These are phyloP conservation scores for Idaea biselata DNA, from an alignment of 2,888 invertebrate species.

Conservation along the genomic window DNA sequence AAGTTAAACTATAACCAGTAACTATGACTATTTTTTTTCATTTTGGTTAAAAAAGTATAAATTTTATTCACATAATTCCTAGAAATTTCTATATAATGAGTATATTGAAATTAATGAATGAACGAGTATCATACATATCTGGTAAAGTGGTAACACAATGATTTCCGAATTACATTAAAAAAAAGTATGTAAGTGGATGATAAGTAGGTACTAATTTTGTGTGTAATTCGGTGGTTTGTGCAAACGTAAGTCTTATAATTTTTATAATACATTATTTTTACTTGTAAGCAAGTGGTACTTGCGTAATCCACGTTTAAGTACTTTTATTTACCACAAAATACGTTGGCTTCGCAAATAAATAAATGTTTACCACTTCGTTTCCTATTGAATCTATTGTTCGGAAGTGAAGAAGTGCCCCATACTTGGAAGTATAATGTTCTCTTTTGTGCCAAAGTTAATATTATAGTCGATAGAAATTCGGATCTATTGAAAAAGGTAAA, in stretches of 20 bases:
- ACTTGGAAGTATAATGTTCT: slow-evolving; percentile 77
- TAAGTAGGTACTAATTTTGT: too few relatives aligned
- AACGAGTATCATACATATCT: too few relatives aligned
- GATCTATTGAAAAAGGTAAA: slow-evolving; percentile 61
- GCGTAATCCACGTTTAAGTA: neutral
- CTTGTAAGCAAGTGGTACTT: neutral
- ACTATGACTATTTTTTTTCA: too few relatives aligned
- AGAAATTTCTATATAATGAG: too few relatives aligned
- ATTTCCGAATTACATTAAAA: too few relatives aligned
- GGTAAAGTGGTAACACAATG: too few relatives aligned
- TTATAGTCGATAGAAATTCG: slow-evolving; percentile 74
- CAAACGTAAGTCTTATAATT: neutral
- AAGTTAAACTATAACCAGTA: too few relatives aligned
- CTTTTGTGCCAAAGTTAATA: slow-evolving; percentile 76
- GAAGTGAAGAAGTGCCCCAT: slow-evolving; percentile 76
- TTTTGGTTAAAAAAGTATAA: too few relatives aligned
- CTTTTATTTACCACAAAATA: slow-evolving; percentile 38
- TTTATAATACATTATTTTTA: neutral
- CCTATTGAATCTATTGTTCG: slow-evolving; percentile 75
- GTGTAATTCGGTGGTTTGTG: neutral
- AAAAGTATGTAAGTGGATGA: too few relatives aligned
- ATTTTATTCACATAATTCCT: too few relatives aligned
- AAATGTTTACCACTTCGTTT: slow-evolving; percentile 78
- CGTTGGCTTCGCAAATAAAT: slow-evolving; percentile 54
- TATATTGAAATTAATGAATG: too few relatives aligned